Evolutionary conservation across 2,113 vertebrate species (phyloP).

Genomic region (Ophthalmolycus amberensis): DNA sequence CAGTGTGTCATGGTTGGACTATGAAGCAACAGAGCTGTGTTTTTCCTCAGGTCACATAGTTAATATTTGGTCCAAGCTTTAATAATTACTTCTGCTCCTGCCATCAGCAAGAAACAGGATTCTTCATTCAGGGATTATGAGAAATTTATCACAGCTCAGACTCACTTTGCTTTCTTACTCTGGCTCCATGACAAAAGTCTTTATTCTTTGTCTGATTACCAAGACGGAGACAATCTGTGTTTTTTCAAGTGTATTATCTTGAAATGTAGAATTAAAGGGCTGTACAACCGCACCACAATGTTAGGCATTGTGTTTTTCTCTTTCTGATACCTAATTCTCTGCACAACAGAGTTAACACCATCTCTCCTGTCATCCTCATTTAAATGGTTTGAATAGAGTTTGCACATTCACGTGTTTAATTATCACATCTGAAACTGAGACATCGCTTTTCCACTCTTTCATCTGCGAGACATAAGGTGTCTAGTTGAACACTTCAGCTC

Average conservation of each 20-base stretch:
- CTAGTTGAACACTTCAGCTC: neutral
- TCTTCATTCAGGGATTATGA: neutral
- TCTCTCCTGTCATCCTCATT: constrained; percentile 5
- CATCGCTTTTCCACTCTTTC: constrained; percentile 7
- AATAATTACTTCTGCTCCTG: constrained; percentile 3
- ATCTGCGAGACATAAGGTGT: neutral
- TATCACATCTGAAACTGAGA: constrained; percentile 66
- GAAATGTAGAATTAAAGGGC: neutral
- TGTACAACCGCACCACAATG: neutral
- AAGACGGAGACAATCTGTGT: neutral
- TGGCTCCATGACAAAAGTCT: neutral
- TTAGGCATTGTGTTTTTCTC: neutral
- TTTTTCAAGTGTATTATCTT: neutral
- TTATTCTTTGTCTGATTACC: neutral
- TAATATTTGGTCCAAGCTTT: neutral
- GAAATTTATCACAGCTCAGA: neutral
- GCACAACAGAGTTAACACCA: constrained; percentile 52
- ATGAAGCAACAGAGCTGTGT: neutral
- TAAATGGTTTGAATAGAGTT: constrained; percentile 37
- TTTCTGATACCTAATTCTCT: neutral
- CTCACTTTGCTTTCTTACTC: neutral
- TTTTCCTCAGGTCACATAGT: constrained; percentile 14
- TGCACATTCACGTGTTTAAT: constrained; percentile 74
- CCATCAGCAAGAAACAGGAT: constrained; percentile 1
- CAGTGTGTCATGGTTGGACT: neutral